A percentile compares a stretch with the other conserved stretches of the same genome.
These are phyloP conservation scores for Pachyseris speciosa DNA, from an alignment of 64 coral and sea anemone species.

Conservation along the genomic window DNA sequence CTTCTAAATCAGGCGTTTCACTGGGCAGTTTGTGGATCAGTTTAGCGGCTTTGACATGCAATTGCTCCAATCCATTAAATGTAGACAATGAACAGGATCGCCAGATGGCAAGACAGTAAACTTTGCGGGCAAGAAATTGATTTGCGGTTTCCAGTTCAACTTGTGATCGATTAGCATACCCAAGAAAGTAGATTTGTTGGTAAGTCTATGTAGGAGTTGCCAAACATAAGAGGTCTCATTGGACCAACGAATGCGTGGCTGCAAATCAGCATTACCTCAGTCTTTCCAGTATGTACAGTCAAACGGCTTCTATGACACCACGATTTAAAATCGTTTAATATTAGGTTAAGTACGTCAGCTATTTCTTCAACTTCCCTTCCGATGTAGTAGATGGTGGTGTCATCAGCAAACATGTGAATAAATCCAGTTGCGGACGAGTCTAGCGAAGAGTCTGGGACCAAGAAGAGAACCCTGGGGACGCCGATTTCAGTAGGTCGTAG, in stretches of 20 bases:
- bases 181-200: neutral
- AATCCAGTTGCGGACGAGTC: neutral
- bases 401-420: neutral
- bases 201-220: neutral
- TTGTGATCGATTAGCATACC: neutral
- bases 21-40: no score
- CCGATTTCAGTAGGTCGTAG: neutral
- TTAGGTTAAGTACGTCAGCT: neutral
- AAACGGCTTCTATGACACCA: no score
- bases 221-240: neutral
- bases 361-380: neutral
- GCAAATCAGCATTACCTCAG: neutral
- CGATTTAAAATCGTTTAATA: no score
- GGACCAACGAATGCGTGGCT: neutral
- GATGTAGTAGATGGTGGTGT: neutral
- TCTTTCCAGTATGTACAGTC: neutral
- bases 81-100: no score
- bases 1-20: no score
- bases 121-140: neutral
- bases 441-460: neutral
- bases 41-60: no score
- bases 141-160: neutral
- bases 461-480: neutral
- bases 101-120: no score
- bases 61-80: no score